Percentiles rank a stretch among this genome's conserved stretches.
Conservation (phyloP, 2,888 invertebrate genomes). For the Ceraclea dissimilis region DNA sequence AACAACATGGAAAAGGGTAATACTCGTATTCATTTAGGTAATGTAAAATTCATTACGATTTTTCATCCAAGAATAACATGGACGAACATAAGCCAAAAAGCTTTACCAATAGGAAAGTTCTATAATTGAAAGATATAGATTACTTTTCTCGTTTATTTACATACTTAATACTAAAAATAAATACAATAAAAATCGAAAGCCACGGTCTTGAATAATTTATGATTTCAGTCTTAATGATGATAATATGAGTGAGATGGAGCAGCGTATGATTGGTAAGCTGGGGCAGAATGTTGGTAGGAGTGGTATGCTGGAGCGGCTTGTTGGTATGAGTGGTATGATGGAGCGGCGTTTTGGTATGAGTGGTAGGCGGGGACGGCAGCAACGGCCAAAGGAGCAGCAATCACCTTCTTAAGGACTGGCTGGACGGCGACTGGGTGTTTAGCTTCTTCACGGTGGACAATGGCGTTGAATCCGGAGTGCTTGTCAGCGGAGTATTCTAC, state of each 20-base stretch:
- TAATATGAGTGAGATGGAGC: conserved; percentile 18
- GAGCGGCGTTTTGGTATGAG: conserved; percentile 18
- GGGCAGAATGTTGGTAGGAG: conserved; percentile 15
- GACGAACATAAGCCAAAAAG: neutral
- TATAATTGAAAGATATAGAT: too few relatives aligned
- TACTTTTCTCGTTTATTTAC: neutral
- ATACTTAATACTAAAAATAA: neutral
- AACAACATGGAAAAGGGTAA: too few relatives aligned
- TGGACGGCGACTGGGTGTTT: conserved; percentile 22
- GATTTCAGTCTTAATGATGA: conserved; percentile 5
- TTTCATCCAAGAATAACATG: neutral
- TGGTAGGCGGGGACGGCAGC: conserved; percentile 20
- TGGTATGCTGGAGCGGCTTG: conserved; percentile 14
- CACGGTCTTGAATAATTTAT: neutral
- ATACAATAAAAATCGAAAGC: neutral
- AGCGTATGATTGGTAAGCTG: conserved; percentile 13
- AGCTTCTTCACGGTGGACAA: conserved; percentile 38
- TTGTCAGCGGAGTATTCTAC: conserved; percentile 44
- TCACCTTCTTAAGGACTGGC: conserved; percentile 19
- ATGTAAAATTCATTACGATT: too few relatives aligned
- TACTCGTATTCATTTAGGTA: too few relatives aligned
- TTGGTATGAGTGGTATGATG: conserved; percentile 10
- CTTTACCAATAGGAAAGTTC: too few relatives aligned
- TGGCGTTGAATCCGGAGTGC: conserved; percentile 42
- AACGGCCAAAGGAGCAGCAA: conserved; percentile 23